Evolutionary conservation across 2,797 vertebrate genomes (phyloP).

Genomic region (Pempheris klunzingeri): DNA sequence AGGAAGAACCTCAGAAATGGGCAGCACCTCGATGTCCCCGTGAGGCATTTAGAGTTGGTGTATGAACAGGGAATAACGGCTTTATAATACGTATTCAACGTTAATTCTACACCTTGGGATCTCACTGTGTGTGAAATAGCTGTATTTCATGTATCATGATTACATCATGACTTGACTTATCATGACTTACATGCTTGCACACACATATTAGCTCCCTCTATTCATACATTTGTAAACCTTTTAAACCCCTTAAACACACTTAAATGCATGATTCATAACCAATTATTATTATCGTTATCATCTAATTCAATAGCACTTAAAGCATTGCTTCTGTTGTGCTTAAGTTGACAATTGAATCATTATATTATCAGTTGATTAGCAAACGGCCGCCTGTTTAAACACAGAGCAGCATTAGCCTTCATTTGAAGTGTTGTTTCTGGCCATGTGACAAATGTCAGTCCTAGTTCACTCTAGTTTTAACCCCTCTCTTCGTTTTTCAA

Average conservation of each 20-base stretch:
- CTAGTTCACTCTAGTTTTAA: no score
- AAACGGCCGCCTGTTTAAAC: neutral
- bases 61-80: neutral
- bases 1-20: constrained; percentile 11
- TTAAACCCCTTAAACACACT: no score
- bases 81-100: neutral
- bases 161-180: no score
- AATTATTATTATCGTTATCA: no score
- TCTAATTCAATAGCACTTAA: no score
- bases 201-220: neutral
- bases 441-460: neutral
- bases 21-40: neutral
- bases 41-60: neutral
- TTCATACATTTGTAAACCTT: neutral
- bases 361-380: neutral
- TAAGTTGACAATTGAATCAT: no score
- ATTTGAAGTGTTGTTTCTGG: neutral
- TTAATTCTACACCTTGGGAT: neutral
- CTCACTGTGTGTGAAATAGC: neutral
- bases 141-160: neutral
- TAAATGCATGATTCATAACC: no score
- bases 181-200: neutral
- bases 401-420: neutral
- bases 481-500: no score
- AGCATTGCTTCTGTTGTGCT: no score